A percentile compares a stretch with the other conserved stretches of the same genome.
These are phyloP conservation scores for Drosophila santomea DNA, from an alignment of 1,140 invertebrate species.

Conservation along the genomic window DNA sequence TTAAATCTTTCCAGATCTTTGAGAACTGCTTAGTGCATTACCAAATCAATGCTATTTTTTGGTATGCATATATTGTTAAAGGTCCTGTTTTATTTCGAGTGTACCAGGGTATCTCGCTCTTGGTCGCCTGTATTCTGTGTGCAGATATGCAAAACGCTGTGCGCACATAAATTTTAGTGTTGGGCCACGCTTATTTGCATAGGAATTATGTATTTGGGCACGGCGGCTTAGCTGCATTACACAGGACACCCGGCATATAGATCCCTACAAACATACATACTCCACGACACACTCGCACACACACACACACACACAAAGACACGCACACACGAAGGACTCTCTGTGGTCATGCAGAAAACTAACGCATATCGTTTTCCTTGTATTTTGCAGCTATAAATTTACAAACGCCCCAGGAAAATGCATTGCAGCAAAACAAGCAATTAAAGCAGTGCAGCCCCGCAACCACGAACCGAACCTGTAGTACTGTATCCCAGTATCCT, in stretches of 20 bases:
- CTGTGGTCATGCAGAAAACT: conserved; percentile 74
- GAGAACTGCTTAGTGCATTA: too few relatives aligned
- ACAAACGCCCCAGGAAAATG: conserved; percentile 73
- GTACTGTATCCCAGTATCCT: neutral
- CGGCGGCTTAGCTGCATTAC: conserved; percentile 76
- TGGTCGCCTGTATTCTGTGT: conserved; percentile 30
- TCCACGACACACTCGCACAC: neutral
- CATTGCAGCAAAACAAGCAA: conserved; percentile 81
- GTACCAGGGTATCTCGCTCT: conserved; percentile 30
- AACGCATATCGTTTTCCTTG: conserved; percentile 78
- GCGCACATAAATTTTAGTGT: conserved; percentile 75
- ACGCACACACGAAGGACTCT: conserved; percentile 25
- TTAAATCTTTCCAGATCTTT: too few relatives aligned
- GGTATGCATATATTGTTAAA: too few relatives aligned
- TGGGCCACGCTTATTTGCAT: conserved; percentile 79
- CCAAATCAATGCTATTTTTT: too few relatives aligned
- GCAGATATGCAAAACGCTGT: conserved; percentile 77
- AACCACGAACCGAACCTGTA: conserved; percentile 14
- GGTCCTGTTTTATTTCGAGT: neutral
- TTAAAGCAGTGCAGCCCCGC: conserved; percentile 56
- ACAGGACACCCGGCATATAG: conserved; percentile 54
- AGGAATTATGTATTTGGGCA: conserved; percentile 83
- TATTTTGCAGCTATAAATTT: conserved; percentile 82
- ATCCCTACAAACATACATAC: conserved; percentile 20
- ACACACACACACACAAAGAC: neutral